These are phyloP conservation scores for Tridacna crocea DNA, from an alignment of 2,888 invertebrate species.

Conservation along the genomic window DNA sequence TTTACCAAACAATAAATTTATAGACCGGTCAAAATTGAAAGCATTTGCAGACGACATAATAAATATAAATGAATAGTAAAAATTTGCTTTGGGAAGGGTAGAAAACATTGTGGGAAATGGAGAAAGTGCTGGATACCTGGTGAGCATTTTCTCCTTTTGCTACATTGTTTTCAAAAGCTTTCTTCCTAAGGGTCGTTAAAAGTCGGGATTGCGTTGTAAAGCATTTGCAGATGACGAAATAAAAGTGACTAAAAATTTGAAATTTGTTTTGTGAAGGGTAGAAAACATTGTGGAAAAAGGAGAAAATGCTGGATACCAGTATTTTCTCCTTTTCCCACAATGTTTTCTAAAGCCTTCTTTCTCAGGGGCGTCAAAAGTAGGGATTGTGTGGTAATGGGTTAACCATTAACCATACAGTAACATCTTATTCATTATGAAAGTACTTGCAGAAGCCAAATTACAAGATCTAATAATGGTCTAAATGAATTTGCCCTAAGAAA, in stretches of 20 bases:
- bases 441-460: not conserved
- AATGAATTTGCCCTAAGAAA: no score
- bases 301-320: not conserved
- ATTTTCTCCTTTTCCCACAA: not conserved
- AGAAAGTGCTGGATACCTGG: not conserved
- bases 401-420: no score
- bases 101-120: not conserved
- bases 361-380: not conserved
- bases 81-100: not conserved
- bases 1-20: no score
- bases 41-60: no score
- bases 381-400: not conserved
- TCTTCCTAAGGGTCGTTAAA: not conserved
- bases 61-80: not conserved
- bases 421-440: not conserved
- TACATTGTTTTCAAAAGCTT: not conserved
- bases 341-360: not conserved
- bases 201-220: not conserved
- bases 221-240: no score
- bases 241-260: no score
- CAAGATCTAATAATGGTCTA: no score
- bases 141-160: not conserved
- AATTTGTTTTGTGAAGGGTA: no score
- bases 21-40: no score
- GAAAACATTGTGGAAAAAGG: slow-evolving; percentile 6